A percentile compares a stretch with the other conserved stretches of the same genome.
These are phyloP conservation scores for Pristionchus fissidentatus DNA, from an alignment of 2,888 invertebrate genomes.

Conservation along the genomic window DNA sequence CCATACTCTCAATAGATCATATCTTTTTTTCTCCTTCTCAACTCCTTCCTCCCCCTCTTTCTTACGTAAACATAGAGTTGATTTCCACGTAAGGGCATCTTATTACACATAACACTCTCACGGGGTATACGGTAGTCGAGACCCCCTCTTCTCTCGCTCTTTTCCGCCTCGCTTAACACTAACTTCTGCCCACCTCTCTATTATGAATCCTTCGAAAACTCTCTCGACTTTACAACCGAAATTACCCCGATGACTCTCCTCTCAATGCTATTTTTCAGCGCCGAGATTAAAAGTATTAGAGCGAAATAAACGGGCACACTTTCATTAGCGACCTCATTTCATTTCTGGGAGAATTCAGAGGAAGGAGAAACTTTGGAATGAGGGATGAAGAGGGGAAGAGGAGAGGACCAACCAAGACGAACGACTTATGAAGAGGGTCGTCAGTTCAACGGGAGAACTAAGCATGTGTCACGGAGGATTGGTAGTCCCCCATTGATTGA, in stretches of 20 bases:
- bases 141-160: neutral
- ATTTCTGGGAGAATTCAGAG: neutral
- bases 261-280: neutral
- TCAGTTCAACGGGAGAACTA: neutral
- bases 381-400: neutral
- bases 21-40: neutral
- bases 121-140: neutral
- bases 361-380: neutral
- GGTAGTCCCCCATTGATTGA: neutral
- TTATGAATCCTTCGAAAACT: constrained; percentile 7
- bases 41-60: neutral
- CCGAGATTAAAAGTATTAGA: neutral
- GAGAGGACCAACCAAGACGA: too few species aligned
- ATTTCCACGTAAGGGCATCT: neutral
- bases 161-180: neutral
- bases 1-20: neutral
- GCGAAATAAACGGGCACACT: neutral
- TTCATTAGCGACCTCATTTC: neutral
- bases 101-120: neutral
- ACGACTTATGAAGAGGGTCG: neutral
- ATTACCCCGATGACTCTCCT: neutral
- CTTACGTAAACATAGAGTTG: neutral
- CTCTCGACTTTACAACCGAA: neutral
- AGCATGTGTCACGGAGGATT: neutral
- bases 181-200: constrained; percentile 1